These are phyloP conservation scores for Tursiops truncatus DNA, from an alignment of 2,113 vertebrate species.

Conservation along the genomic window DNA sequence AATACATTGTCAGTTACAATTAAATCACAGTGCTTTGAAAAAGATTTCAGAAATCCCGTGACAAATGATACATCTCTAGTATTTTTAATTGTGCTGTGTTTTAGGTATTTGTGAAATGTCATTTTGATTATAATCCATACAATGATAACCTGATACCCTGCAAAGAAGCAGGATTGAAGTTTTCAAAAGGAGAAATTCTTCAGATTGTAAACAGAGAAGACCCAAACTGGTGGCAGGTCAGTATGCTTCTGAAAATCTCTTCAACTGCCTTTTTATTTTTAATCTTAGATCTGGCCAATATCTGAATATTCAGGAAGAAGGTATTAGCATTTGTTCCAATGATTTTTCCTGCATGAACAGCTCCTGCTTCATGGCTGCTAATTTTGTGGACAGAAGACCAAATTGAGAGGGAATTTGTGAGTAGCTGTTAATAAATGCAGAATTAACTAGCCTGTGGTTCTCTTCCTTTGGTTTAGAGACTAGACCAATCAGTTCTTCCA, in stretches of 20 bases:
- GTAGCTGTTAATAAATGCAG: constrained; percentile 22
- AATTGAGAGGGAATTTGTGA: constrained; percentile 48
- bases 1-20: constrained; percentile 47
- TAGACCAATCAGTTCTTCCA: not conserved
- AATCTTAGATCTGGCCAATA: constrained; percentile 31
- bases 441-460: not conserved
- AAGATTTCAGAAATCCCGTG: not conserved
- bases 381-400: constrained; percentile 52
- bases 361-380: constrained; percentile 30
- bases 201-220: constrained; percentile 98
- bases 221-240: constrained; percentile 99
- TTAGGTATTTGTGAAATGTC: constrained; percentile 97
- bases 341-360: constrained; percentile 23
- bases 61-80: constrained; percentile 26
- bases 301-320: constrained; percentile 35
- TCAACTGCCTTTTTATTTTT: constrained; percentile 42
- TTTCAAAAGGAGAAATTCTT: constrained; percentile 96
- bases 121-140: constrained; percentile 97
- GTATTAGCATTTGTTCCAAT: constrained; percentile 14
- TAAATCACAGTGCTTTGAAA: constrained; percentile 39
- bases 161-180: constrained; percentile 97
- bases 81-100: constrained; percentile 70
- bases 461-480: not conserved
- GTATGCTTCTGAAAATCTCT: constrained; percentile 60
- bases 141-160: constrained; percentile 98